phyloP scores from a whole-genome alignment of 2,797 vertebrate genomes.

The Hydrophis major region DNA sequence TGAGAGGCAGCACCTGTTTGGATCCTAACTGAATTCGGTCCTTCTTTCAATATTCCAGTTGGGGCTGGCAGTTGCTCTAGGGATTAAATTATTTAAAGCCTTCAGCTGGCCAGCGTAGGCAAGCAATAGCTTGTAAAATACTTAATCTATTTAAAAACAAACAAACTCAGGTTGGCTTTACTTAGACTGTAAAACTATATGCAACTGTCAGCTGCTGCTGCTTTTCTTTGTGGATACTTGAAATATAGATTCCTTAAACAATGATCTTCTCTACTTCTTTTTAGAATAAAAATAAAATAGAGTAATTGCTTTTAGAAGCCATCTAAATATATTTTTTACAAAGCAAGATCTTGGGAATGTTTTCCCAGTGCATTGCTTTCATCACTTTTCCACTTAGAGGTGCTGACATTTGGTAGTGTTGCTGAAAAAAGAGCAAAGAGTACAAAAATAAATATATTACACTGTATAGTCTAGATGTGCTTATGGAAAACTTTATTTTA shows the following conservation, averaged over 20 bases:
- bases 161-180: slow-evolving; percentile 78
- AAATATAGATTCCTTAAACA: slow-evolving; percentile 39
- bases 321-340: slow-evolving; percentile 37
- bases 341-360: neutral
- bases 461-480: slow-evolving; percentile 1
- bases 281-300: slow-evolving; percentile 43
- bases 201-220: slow-evolving; percentile 68
- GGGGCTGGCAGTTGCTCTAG: slow-evolving; percentile 80
- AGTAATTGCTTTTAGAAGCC: slow-evolving; percentile 11
- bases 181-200: slow-evolving; percentile 68
- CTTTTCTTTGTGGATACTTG: slow-evolving; percentile 57
- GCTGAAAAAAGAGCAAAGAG: slow-evolving; percentile 15
- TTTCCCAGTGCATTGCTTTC: neutral
- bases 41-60: slow-evolving; percentile 76
- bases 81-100: slow-evolving; percentile 86
- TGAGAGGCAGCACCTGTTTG: slow-evolving; percentile 77
- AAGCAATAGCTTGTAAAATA: slow-evolving; percentile 77
- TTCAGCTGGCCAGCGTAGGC: slow-evolving; percentile 80
- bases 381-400: neutral
- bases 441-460: slow-evolving; percentile 1
- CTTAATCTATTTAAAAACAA: slow-evolving; percentile 76
- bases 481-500: slow-evolving; percentile 7
- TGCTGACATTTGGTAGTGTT: slow-evolving; percentile 10
- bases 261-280: slow-evolving; percentile 44
- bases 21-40: slow-evolving; percentile 74